Base-by-base conservation (phyloP, 1,140 invertebrate species). In the Panulirus ornatus region DNA sequence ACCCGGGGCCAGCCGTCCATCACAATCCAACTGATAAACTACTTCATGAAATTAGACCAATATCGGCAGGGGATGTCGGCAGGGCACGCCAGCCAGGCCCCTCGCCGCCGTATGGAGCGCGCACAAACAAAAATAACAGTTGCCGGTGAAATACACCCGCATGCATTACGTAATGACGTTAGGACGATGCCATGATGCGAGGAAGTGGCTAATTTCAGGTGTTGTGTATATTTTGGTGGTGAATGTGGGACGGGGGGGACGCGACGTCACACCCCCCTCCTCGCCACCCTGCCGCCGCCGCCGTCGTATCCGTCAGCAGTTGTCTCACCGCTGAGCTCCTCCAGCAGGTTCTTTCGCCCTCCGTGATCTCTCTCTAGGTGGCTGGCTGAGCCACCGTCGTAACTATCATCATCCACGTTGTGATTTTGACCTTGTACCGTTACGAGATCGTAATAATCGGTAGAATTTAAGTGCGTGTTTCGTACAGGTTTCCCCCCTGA, bases 91-190 rank as follows among this genome's bases (percentile, higher is more conserved):
- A 0, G 14, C 0, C 19, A 11, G 1, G 54, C 54, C 54, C 19
- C 54, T 11, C 54, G 3, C 9, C 51, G 9, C 51, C 2, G 8
- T 19, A 11, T 47, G 44, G 5, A 6, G 5, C 44, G 14, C 44
- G 22, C 58, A 66, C 58, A 66, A n/a, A 63, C 58, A 27, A 66
- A n/a, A 30, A 22, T 66, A 30, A 66, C 22, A 22, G 58, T 30
- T 66, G 58, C n/a, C 58, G 58, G 6, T 66, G 58, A 66, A 8
- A 30, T 66, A 30, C 30, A 66, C 9, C 3, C 6, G 3, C n/a
- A 66, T 66, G 27, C 58, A 66, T 66, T 66, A 66, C 58, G n/a
- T 66, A 66, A 66, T 66, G 58, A 66, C 30, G 58, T 66, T 30
- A 30, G 3, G 58, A 66, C 30, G n/a, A 66, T 66, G 11, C n/a